Evolutionary conservation across 2,888 invertebrate species (phyloP).

Genomic region (Diplazon laetatorius): DNA sequence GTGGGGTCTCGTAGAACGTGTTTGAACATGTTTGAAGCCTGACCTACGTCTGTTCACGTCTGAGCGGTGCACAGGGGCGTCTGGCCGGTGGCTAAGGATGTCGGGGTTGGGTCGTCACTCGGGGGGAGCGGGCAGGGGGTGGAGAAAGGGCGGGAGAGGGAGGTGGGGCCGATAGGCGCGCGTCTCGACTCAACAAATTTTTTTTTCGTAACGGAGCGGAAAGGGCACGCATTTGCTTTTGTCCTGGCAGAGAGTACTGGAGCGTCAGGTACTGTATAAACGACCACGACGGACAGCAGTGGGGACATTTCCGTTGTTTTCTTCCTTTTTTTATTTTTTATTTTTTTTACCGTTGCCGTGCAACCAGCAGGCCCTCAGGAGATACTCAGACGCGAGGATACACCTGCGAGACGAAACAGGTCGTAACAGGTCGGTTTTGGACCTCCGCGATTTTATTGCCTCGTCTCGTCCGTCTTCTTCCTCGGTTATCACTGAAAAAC

Average conservation of each 20-base stretch:
- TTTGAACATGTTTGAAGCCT: constrained; percentile 61
- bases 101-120: constrained; percentile 47
- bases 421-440: constrained; percentile 77
- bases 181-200: constrained; percentile 48
- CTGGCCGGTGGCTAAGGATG: constrained; percentile 9
- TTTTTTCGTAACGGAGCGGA: constrained; percentile 31
- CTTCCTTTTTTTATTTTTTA: too few species aligned
- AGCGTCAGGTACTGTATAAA: not conserved
- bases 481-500: constrained; percentile 10
- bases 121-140: constrained; percentile 52
- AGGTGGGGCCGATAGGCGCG: too few species aligned
- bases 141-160: too few species aligned
- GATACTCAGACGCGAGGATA: constrained; percentile 44
- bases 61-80: constrained; percentile 61
- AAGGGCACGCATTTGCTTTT: constrained; percentile 30
- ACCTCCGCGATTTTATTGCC: constrained; percentile 38
- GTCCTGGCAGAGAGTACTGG: constrained; percentile 3
- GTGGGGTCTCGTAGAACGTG: constrained; percentile 21
- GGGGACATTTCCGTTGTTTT: constrained; percentile 40
- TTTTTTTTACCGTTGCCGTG: constrained; percentile 24
- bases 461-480: constrained; percentile 30
- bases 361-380: not conserved
- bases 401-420: constrained; percentile 80
- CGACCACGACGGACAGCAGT: not conserved
- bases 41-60: constrained; percentile 63